Evolutionary conservation across 35 echinoderm and acorn worm genomes (phyloP).

Genomic region (Ophiothrix spiculata): DNA sequence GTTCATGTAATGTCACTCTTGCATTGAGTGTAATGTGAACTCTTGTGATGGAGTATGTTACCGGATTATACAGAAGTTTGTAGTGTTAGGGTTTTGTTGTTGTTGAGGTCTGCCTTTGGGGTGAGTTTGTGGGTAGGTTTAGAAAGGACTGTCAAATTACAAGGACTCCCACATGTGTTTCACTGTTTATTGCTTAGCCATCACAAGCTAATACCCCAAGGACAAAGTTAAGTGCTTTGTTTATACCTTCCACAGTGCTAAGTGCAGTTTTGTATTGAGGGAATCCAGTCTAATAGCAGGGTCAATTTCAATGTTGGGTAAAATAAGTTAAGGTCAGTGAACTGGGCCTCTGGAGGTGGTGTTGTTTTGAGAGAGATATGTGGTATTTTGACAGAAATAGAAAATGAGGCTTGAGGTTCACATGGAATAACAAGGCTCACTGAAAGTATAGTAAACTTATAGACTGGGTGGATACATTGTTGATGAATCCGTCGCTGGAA

Average conservation of each 20-base stretch:
- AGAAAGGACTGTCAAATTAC: not conserved
- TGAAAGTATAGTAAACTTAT: no score
- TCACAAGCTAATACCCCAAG: not conserved
- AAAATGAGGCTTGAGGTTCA: no score
- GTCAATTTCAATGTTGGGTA: not conserved
- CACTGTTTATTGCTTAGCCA: not conserved
- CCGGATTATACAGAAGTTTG: not conserved
- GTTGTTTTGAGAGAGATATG: not conserved
- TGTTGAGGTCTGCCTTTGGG: no score
- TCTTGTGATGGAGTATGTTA: not conserved
- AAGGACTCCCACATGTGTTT: slow-evolving; percentile 5
- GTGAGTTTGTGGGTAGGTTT: no score
- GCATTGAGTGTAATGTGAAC: not conserved
- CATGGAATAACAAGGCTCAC: no score
- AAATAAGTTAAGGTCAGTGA: not conserved
- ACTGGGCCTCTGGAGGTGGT: not conserved
- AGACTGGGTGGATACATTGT: no score
- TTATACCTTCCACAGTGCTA: no score
- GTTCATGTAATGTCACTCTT: not conserved
- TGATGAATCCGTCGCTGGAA: no score
- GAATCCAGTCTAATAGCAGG: not conserved
- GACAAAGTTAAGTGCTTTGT: no score
- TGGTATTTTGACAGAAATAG: no score
- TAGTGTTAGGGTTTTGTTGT: not conserved
- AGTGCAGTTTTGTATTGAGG: not conserved